Conservation (phyloP, 2,113 vertebrate species). For the Hippocampus barbouri region DNA sequence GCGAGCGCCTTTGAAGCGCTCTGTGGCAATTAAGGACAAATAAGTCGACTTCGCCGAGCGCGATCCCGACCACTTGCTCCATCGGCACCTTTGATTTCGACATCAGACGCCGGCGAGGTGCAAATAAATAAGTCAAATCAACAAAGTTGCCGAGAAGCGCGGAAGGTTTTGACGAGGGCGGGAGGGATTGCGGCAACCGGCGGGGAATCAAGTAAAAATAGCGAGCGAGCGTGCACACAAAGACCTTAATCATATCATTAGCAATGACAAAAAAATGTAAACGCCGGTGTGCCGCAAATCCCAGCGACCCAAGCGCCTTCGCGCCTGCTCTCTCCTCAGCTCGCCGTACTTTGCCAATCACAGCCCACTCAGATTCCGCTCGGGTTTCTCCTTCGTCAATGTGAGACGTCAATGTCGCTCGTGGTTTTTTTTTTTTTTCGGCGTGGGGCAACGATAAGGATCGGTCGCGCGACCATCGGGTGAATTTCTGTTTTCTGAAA, state of each 20-base stretch:
- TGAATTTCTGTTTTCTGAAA: too few species aligned
- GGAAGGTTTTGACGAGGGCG: background rate
- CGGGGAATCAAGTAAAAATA: conserved; percentile 53
- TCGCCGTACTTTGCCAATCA: too few species aligned
- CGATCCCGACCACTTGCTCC: conserved; percentile 67
- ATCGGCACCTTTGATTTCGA: conserved; percentile 68
- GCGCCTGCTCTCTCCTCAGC: background rate
- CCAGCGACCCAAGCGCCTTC: conserved; percentile 73
- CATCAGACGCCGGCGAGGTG: conserved; percentile 55
- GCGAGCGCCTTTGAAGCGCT: conserved; percentile 64
- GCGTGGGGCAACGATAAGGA: too few species aligned
- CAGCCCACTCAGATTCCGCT: too few species aligned
- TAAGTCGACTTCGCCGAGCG: conserved; percentile 61
- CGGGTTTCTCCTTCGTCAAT: background rate
- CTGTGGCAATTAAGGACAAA: conserved; percentile 76
- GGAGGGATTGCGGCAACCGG: conserved; percentile 21
- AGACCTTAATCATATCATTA: conserved; percentile 71
- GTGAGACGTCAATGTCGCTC: too few species aligned
- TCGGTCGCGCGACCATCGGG: too few species aligned
- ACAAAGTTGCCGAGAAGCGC: conserved; percentile 50
- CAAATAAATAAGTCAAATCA: conserved; percentile 65
- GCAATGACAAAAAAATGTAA: conserved; percentile 73
- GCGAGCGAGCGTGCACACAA: conserved; percentile 59
- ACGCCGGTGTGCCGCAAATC: conserved; percentile 73
- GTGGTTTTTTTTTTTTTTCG: too few species aligned